Percentiles rank a stretch among this genome's conserved stretches.
phyloP scores from a whole-genome alignment of 2,888 invertebrate genomes.

The Caenorhabditis panamensis region DNA sequence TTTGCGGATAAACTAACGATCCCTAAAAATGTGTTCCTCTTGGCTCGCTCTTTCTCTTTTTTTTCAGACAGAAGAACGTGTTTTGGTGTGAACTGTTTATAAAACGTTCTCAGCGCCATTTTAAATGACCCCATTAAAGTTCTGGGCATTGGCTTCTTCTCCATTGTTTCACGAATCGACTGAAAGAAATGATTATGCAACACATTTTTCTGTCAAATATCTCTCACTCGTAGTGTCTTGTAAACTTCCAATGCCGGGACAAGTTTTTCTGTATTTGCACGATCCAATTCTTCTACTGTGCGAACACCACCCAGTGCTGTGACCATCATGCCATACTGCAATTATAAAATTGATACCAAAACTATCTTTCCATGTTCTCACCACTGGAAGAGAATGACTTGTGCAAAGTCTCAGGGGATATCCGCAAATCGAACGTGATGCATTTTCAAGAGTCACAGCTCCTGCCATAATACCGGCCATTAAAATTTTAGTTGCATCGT shows the following conservation, averaged over 20 bases:
- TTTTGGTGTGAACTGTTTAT: neutral
- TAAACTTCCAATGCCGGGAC: neutral
- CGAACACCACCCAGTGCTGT: neutral
- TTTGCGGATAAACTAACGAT: neutral
- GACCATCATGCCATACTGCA: constrained; percentile 27
- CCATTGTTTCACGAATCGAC: constrained; percentile 1
- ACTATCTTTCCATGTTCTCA: constrained; percentile 3
- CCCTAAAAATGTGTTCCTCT: neutral
- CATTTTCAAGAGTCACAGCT: neutral
- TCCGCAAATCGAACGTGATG: neutral
- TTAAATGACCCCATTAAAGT: constrained; percentile 11
- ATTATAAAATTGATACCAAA: neutral
- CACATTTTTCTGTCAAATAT: neutral
- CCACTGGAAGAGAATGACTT: neutral
- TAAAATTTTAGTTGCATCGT: constrained; percentile 11
- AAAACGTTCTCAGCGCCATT: constrained; percentile 8
- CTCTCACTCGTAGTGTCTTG: neutral
- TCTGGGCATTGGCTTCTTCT: neutral
- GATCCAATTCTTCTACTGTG: neutral
- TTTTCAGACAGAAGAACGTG: neutral
- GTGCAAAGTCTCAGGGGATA: constrained; percentile 1
- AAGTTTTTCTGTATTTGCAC: neutral
- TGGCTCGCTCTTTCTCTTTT: neutral
- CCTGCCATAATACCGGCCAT: constrained; percentile 8
- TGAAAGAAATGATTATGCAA: neutral